Evolutionary conservation across 2,797 vertebrate genomes (phyloP), one percentile per base, ranked within the genome.

Genomic region (Tadarida brasiliensis): DNA sequence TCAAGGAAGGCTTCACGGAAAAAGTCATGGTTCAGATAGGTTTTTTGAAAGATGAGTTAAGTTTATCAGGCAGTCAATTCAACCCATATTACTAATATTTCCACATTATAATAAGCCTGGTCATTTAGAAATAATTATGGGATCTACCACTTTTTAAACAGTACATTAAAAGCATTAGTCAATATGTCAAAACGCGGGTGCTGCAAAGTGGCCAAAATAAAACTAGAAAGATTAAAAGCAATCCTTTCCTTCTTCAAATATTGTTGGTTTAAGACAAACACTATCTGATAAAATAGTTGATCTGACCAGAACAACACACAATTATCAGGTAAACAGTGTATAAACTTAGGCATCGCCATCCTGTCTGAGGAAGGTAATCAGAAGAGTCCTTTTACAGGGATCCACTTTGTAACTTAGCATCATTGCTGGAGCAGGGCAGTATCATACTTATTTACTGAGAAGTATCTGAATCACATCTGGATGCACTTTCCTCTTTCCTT

Each of bases 221-320:
- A 88, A 83, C 33, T 70, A 84, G 49, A 12, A 90, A 30, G 11
- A 90, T 49, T 73, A n/a, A 90, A 90, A 86, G 74, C 24, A 56
- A 59, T 67, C 51, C 26, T 93, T 81, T 81, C n/a, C 68, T 81
- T 28, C 67, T 87, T 90, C 9, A n/a, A 35, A 28, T 85, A 87
- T n/a, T n/a, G 39, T 22, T 39, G 26, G 17, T 70, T 44, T 89
- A 76, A 77, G 51, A 73, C 54, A 68, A 71, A 59, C 65, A 92
- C 49, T 39, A 2, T 68, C 80, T 70, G 67, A 35, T 76, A 33
- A 30, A 87, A 57, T 14, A 68, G 19, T 65, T 81, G 74, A 51
- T 91, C 67, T 83, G 16, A 61, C 44, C 54, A 77, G 30, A 83
- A 77, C 14, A 77, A 24, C 47, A 87, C 24, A 47, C 15, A 77